phyloP scores from a whole-genome alignment of 2,113 vertebrate genomes.

The Daboia siamensis region DNA sequence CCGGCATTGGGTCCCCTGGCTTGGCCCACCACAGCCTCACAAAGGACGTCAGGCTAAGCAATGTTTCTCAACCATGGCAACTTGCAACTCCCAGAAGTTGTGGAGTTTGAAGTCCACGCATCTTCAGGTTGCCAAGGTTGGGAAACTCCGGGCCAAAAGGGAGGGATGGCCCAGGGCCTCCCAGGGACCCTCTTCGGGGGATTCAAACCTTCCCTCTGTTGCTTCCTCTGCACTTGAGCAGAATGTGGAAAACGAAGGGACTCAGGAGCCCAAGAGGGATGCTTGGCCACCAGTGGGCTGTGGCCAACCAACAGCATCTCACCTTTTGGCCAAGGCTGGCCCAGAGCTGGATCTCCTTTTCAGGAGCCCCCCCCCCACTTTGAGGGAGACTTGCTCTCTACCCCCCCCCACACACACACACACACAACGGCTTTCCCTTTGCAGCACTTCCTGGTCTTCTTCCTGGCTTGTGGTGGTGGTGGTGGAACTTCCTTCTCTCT shows the following conservation, averaged over 20 bases:
- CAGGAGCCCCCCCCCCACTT: neutral
- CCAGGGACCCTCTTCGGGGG: neutral
- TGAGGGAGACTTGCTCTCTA: neutral
- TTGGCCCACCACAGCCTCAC: neutral
- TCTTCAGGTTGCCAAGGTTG: neutral
- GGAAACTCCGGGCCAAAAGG: neutral
- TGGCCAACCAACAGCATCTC: neutral
- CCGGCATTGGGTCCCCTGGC: neutral
- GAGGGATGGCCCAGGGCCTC: neutral
- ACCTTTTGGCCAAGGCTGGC: neutral
- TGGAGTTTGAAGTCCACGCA: neutral
- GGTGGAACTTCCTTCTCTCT: constrained; percentile 1
- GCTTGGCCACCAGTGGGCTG: neutral
- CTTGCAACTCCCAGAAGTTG: neutral
- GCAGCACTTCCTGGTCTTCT: constrained; percentile 7
- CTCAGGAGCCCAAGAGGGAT: neutral
- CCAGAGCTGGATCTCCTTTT: neutral
- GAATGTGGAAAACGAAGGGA: neutral
- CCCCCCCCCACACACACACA: too few species aligned
- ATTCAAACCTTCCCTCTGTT: neutral
- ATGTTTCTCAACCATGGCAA: neutral
- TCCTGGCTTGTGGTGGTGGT: neutral
- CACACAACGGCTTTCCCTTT: neutral
- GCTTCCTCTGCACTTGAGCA: neutral
- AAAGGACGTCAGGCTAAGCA: neutral